A percentile compares a stretch with the other conserved stretches of the same genome.
phyloP scores from a whole-genome alignment of 1,140 invertebrate species.

The Heliconius hewitsoni region DNA sequence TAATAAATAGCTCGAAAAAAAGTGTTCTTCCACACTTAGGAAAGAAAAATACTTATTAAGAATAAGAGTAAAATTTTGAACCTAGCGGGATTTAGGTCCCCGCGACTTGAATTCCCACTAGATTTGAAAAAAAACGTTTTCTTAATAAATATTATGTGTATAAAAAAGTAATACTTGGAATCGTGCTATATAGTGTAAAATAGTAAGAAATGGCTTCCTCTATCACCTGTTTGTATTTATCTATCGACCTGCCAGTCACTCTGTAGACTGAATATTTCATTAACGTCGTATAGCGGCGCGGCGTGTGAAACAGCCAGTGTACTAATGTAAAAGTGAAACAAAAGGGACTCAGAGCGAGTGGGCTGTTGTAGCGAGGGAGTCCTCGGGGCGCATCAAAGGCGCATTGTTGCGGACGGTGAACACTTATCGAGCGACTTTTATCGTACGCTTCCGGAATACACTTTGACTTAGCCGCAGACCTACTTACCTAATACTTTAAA shows the following conservation, averaged over 20 bases:
- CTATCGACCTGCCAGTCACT: neutral
- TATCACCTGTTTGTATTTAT: neutral
- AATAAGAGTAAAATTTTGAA: no score
- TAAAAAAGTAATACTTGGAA: no score
- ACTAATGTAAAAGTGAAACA: constrained; percentile 33
- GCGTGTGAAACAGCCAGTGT: constrained; percentile 24
- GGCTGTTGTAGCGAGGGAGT: constrained; percentile 27
- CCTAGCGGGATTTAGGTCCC: no score
- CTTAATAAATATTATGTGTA: no score
- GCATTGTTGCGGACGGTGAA: constrained; percentile 30
- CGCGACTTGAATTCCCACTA: no score
- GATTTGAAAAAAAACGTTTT: no score
- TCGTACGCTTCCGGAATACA: constrained; percentile 30
- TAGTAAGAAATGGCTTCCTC: no score
- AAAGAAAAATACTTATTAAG: no score
- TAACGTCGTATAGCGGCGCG: constrained; percentile 17
- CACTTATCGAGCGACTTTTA: constrained; percentile 39
- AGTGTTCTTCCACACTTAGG: no score
- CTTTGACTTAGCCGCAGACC: constrained; percentile 12
- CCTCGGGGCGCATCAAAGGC: constrained; percentile 32
- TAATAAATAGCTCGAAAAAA: no score
- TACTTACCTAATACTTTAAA: neutral
- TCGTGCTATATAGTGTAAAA: no score
- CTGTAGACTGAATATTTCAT: neutral
- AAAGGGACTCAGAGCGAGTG: constrained; percentile 27